These are phyloP conservation scores for Eidolon helvum DNA, from an alignment of 2,113 vertebrate species.

Conservation along the genomic window DNA sequence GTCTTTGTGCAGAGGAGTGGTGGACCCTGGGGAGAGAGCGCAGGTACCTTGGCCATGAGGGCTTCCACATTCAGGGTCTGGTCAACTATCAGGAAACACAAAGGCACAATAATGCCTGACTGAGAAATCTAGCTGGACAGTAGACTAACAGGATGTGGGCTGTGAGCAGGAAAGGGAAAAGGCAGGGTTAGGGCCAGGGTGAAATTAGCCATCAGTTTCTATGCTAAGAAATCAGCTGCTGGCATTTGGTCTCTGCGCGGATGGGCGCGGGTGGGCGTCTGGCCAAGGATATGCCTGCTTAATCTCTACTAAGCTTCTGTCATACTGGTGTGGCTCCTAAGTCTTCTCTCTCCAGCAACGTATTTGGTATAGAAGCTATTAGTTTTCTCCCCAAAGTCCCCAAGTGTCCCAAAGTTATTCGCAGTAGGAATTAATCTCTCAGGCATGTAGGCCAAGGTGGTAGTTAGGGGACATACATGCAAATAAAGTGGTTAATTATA, in stretches of 20 bases:
- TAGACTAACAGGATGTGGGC: neutral
- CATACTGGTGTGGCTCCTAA: neutral
- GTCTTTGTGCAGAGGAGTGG: neutral
- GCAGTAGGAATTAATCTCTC: constrained; percentile 37
- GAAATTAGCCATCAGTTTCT: neutral
- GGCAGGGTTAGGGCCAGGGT: neutral
- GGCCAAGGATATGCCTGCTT: constrained; percentile 15
- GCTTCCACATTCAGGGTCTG: neutral
- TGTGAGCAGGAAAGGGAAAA: neutral
- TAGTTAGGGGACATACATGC: neutral
- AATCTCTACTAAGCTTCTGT: neutral
- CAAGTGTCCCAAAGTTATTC: constrained; percentile 12
- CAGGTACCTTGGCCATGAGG: neutral
- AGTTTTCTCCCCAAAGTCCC: neutral
- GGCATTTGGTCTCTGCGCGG: neutral
- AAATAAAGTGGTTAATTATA: constrained; percentile 34
- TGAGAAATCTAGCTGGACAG: neutral
- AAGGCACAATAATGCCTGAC: neutral
- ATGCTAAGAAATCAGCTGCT: neutral
- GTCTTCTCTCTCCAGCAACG: neutral
- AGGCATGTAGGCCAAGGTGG: neutral
- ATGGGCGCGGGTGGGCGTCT: neutral
- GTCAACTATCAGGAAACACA: neutral
- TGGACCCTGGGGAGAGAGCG: no score
- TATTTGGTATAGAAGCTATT: neutral